Conservation (phyloP, 2,797 vertebrate genomes). For the Rhinella marina region DNA sequence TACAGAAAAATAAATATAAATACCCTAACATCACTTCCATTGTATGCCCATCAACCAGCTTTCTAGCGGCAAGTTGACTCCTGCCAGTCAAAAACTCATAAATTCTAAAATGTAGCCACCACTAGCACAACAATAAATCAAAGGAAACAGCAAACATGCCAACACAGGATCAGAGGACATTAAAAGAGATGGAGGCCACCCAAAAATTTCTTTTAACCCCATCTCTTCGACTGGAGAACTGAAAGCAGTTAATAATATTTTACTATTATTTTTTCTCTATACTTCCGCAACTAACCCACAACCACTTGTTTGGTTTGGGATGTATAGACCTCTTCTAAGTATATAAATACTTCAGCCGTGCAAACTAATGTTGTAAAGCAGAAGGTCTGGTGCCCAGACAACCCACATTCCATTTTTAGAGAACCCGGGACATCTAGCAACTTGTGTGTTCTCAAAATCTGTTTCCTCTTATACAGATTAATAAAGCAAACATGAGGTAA, state of each 20-base stretch:
- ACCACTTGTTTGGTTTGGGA: neutral
- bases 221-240: neutral
- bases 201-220: neutral
- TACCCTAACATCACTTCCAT: neutral
- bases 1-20: neutral
- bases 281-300: neutral
- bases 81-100: neutral
- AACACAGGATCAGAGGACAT: neutral
- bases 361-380: neutral
- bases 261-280: neutral
- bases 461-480: constrained; percentile 46
- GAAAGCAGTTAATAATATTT: neutral
- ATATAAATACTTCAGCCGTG: neutral
- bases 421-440: neutral
- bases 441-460: constrained; percentile 35
- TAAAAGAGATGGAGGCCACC: neutral
- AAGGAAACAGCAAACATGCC: neutral
- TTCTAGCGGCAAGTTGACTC: neutral
- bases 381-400: constrained; percentile 11
- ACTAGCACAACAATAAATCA: neutral
- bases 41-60: neutral
- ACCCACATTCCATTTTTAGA: neutral
- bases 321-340: neutral
- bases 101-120: too few species aligned
- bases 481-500: constrained; percentile 35